These are phyloP conservation scores for Sarcophaga rosellei DNA, from an alignment of 2,888 invertebrate species.

Conservation along the genomic window DNA sequence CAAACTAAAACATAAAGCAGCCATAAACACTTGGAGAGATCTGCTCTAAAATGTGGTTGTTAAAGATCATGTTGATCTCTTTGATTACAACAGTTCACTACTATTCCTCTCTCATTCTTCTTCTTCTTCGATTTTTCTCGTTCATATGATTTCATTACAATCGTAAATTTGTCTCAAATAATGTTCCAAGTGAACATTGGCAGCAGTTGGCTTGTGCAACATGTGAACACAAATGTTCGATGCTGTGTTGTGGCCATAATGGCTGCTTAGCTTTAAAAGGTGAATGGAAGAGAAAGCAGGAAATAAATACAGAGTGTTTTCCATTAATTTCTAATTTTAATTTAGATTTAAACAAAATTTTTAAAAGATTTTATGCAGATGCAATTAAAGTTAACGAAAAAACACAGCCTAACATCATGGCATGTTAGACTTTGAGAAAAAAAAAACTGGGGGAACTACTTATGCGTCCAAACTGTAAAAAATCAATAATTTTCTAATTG, in stretches of 20 bases:
- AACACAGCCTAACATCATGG: no score
- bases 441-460: no score
- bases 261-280: conserved; percentile 12
- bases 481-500: no score
- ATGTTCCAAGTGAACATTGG: conserved; percentile 38
- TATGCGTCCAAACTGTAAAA: no score
- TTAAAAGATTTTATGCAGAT: conserved; percentile 8
- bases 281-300: conserved; percentile 67
- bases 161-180: conserved; percentile 63
- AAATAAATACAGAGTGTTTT: conserved; percentile 57
- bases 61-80: conserved; percentile 65
- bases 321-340: neutral
- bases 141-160: conserved; percentile 61
- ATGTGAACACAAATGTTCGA: neutral
- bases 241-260: neutral
- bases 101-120: neutral
- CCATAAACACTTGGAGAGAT: conserved; percentile 3
- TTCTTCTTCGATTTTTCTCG: conserved; percentile 10
- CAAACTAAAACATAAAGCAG: conserved; percentile 4
- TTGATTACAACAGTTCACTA: conserved; percentile 27
- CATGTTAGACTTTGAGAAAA: no score
- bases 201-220: conserved; percentile 5
- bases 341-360: neutral
- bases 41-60: conserved; percentile 52
- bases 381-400: no score